Evolutionary conservation across 2,113 vertebrate species (phyloP).

Genomic region (Cygnus atratus): DNA sequence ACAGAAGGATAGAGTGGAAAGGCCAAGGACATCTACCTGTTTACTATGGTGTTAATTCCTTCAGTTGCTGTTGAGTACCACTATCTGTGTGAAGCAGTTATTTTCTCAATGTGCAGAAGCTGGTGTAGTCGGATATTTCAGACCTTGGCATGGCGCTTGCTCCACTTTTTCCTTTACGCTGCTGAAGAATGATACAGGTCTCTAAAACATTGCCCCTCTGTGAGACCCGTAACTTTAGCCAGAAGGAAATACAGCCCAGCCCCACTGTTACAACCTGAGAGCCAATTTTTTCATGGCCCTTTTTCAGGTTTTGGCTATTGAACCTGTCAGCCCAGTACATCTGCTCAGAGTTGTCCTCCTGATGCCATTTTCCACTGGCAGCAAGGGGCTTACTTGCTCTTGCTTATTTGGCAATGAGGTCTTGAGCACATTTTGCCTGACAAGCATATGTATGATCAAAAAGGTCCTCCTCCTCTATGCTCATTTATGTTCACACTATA

Average conservation of each 20-base stretch:
- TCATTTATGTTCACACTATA: conserved; percentile 73
- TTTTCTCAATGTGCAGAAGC: conserved; percentile 14
- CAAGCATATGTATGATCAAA: conserved; percentile 77
- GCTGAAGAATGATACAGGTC: conserved; percentile 18
- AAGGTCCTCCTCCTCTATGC: conserved; percentile 49
- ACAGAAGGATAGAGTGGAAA: conserved; percentile 1
- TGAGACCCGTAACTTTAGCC: background rate
- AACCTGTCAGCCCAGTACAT: background rate
- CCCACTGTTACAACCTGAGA: background rate
- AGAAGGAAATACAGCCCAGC: background rate
- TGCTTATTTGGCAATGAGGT: conserved; percentile 68
- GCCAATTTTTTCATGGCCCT: background rate
- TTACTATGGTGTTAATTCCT: conserved; percentile 3
- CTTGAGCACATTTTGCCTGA: conserved; percentile 71
- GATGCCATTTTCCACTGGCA: conserved; percentile 38
- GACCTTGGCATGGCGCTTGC: background rate
- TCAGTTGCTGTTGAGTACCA: background rate
- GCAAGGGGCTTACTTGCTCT: conserved; percentile 3
- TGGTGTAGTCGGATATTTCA: conserved; percentile 11
- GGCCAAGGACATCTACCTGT: conserved; percentile 30
- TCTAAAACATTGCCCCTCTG: background rate
- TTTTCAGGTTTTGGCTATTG: background rate
- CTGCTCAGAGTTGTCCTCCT: conserved; percentile 7
- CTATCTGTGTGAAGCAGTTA: background rate
- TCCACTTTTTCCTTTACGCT: background rate